Conservation (phyloP, 1,140 invertebrate species). For the Physella acuta region DNA sequence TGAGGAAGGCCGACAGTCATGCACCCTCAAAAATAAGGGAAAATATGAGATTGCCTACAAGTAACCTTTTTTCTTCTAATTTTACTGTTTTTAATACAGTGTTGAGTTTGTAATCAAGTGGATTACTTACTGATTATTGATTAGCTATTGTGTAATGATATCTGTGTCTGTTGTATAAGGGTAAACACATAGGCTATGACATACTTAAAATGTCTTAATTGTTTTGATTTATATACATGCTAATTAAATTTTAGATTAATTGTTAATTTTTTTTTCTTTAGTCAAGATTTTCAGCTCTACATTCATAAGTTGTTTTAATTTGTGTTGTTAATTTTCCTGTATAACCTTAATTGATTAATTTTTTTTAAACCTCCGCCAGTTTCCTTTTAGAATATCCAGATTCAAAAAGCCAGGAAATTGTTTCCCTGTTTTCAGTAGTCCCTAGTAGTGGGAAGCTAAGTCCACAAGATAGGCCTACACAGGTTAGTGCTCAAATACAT, state of each 20-base stretch:
- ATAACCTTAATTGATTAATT: not conserved
- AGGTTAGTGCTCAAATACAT: conserved; percentile 15
- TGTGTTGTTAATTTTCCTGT: not conserved
- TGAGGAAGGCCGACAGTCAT: conserved; percentile 57
- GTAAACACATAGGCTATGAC: too few species aligned
- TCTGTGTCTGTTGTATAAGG: too few species aligned
- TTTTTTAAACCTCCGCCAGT: conserved; percentile 40
- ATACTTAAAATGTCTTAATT: too few species aligned
- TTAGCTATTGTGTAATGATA: too few species aligned
- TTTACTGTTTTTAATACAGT: too few species aligned
- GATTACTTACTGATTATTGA: too few species aligned
- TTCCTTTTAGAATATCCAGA: conserved; percentile 53
- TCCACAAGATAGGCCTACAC: conserved; percentile 53
- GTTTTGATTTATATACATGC: too few species aligned
- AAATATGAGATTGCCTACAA: conserved; percentile 60
- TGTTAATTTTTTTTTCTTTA: not conserved
- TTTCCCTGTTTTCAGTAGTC: conserved; percentile 50
- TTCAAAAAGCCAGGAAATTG: conserved; percentile 42
- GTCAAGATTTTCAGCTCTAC: not conserved
- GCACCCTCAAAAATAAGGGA: conserved; percentile 61
- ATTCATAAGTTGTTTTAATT: not conserved
- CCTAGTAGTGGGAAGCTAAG: conserved; percentile 49
- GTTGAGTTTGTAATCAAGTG: too few species aligned
- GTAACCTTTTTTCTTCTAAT: too few species aligned
- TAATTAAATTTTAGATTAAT: too few species aligned